These are phyloP conservation scores for Oxycera nigricornis DNA, from an alignment of 2,888 invertebrate species.

Conservation along the genomic window DNA sequence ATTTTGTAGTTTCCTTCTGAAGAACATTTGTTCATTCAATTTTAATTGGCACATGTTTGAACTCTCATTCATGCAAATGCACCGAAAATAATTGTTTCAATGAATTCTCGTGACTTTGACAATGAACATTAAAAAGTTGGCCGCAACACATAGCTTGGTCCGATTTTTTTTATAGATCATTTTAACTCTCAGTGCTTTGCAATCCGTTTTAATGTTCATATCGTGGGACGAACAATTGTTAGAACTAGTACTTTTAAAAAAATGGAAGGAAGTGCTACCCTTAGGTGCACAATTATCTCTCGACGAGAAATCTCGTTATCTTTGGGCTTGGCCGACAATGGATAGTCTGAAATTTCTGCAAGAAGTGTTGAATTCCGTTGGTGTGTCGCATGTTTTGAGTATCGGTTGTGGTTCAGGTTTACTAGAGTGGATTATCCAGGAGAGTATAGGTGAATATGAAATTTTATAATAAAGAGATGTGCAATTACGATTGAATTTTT, in stretches of 20 bases:
- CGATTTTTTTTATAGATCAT: background rate
- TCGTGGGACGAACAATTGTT: slow-evolving; percentile 41
- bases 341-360: slow-evolving; percentile 69
- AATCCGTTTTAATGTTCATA: slow-evolving; percentile 9
- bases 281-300: slow-evolving; percentile 53
- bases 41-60: too few species aligned
- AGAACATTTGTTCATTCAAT: too few species aligned
- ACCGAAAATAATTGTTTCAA: background rate
- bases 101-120: background rate
- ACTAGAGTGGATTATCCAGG: slow-evolving; percentile 79
- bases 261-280: slow-evolving; percentile 63
- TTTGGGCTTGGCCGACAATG: slow-evolving; percentile 79
- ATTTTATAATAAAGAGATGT: background rate
- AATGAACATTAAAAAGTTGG: background rate
- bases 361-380: slow-evolving; percentile 60
- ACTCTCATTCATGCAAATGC: too few species aligned
- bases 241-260: slow-evolving; percentile 42
- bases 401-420: slow-evolving; percentile 83
- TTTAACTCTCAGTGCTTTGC: background rate
- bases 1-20: too few species aligned
- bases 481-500: background rate
- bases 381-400: slow-evolving; percentile 68
- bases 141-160: background rate
- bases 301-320: slow-evolving; percentile 63
- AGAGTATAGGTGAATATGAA: slow-evolving; percentile 68